These are phyloP conservation scores for Styela plicata DNA, from an alignment of 23 tunicate species.

Conservation along the genomic window DNA sequence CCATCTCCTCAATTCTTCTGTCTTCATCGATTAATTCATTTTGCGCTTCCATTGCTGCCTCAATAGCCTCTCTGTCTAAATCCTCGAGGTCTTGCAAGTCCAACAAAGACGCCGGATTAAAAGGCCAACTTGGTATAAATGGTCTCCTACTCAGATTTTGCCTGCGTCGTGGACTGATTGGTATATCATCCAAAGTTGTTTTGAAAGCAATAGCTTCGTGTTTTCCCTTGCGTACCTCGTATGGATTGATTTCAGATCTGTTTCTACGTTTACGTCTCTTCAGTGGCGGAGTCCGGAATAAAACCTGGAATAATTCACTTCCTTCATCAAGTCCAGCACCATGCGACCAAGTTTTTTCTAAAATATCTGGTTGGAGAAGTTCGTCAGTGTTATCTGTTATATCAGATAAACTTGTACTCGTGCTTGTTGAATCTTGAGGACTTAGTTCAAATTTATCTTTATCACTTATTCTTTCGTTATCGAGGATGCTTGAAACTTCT, in stretches of 20 bases:
- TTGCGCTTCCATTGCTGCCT: constrained; percentile 59
- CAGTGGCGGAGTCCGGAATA: constrained; percentile 50
- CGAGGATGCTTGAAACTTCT: constrained; percentile 1
- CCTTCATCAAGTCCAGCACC: constrained; percentile 29
- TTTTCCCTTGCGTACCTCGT: background rate
- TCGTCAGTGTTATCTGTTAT: constrained; percentile 75
- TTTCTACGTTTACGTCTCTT: constrained; percentile 29
- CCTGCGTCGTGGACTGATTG: constrained; percentile 47
- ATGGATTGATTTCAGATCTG: constrained; percentile 12
- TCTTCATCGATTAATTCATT: constrained; percentile 20
- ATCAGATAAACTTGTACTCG: constrained; percentile 45
- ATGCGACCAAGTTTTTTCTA: constrained; percentile 62
- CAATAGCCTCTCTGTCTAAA: constrained; percentile 56
- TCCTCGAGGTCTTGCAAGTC: constrained; percentile 41
- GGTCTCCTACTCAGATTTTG: constrained; percentile 21
- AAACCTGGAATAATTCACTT: constrained; percentile 34
- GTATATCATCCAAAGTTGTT: constrained; percentile 3
- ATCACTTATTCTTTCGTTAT: constrained; percentile 38
- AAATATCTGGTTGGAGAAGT: constrained; percentile 53
- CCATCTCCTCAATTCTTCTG: constrained; percentile 26
- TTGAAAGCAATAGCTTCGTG: constrained; percentile 31
- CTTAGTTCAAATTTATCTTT: background rate
- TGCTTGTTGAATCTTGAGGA: constrained; percentile 21
- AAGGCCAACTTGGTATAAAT: constrained; percentile 90
- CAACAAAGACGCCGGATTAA: constrained; percentile 61